Conservation (phyloP, 2,797 vertebrate species). For the Epinephelus coioides region DNA sequence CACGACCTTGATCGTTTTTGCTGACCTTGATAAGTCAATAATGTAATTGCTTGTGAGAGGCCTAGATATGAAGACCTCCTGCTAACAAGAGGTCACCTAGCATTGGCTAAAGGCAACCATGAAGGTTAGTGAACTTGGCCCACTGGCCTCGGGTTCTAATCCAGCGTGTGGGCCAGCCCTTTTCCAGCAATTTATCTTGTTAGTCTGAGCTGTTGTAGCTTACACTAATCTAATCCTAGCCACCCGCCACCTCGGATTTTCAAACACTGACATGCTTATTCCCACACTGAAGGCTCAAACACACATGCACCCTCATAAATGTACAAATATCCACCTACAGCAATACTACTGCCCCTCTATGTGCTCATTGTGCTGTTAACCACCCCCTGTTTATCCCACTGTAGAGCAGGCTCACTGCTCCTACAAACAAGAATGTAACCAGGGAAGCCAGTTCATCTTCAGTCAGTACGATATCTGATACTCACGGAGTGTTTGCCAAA, state of each 20-base stretch:
- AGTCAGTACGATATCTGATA: conserved; percentile 48
- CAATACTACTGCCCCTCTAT: not conserved
- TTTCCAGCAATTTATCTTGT: conserved; percentile 75
- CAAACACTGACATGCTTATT: conserved; percentile 66
- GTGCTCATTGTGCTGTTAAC: not conserved
- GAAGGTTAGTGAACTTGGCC: conserved; percentile 68
- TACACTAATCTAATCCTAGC: conserved; percentile 82
- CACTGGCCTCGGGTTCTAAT: conserved; percentile 71
- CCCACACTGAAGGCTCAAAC: conserved; percentile 20
- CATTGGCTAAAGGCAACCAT: conserved; percentile 11
- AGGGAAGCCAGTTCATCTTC: conserved; percentile 13
- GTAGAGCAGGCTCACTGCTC: not conserved
- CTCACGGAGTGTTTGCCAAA: conserved; percentile 50
- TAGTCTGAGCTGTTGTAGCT: conserved; percentile 80
- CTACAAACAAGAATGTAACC: conserved; percentile 17
- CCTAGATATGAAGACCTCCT: not conserved
- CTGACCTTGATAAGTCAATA: too few relatives aligned
- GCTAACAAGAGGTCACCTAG: conserved; percentile 1
- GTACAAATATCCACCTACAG: conserved; percentile 22
- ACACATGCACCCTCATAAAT: conserved; percentile 29
- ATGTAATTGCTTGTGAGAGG: too few relatives aligned
- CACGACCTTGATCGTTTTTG: too few relatives aligned
- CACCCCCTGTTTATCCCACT: conserved; percentile 11
- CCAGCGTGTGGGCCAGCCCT: conserved; percentile 52
- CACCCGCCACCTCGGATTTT: conserved; percentile 71